Conservation (phyloP, 2,113 vertebrate species). For the Hippopotamus amphibius region DNA sequence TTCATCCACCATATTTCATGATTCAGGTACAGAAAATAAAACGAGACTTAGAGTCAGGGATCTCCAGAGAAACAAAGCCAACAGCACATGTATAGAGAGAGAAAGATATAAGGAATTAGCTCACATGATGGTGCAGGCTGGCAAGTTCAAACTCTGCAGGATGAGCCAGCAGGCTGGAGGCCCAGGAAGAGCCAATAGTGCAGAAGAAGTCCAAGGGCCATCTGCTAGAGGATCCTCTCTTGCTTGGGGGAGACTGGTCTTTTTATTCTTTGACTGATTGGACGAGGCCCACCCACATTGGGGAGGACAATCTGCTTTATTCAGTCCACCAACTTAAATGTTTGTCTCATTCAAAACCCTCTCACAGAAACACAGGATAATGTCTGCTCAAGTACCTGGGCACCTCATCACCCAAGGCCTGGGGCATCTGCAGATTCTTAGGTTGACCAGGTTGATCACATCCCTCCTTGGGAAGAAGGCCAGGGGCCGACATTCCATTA, state of each 20-base stretch:
- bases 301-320: background rate
- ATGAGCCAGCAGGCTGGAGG: background rate
- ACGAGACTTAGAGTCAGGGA: background rate
- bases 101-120: background rate
- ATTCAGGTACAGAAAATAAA: background rate
- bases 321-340: background rate
- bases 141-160: background rate
- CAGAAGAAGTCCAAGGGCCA: background rate
- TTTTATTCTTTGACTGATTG: background rate
- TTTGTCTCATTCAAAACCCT: background rate
- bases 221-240: too few relatives aligned
- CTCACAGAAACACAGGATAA: background rate
- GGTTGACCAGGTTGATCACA: background rate
- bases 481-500: background rate
- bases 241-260: background rate
- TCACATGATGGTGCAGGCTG: background rate
- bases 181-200: background rate
- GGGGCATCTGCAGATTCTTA: background rate
- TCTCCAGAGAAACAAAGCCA: background rate
- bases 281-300: background rate
- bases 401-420: background rate
- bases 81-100: background rate
- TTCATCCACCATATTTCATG: background rate
- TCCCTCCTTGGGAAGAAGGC: background rate
- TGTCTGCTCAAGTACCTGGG: background rate